phyloP scores from a whole-genome alignment of 2,113 vertebrate species.

The Vicugna pacos region DNA sequence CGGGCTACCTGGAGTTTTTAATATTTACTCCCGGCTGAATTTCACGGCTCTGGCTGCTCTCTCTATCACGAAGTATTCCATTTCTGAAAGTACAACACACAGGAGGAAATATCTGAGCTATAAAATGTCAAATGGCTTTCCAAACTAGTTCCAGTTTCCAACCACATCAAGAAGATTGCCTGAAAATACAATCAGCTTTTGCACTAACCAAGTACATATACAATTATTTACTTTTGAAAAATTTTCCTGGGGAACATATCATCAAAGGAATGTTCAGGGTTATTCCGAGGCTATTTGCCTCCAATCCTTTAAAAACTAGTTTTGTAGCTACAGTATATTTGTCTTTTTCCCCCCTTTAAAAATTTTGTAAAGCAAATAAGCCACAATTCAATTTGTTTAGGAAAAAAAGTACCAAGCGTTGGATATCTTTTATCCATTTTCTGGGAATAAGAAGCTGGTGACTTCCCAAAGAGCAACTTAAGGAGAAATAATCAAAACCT shows the following conservation, averaged over 20 bases:
- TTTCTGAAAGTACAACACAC: conserved; percentile 82
- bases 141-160: conserved; percentile 85
- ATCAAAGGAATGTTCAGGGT: conserved; percentile 76
- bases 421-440: conserved; percentile 68
- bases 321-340: conserved; percentile 76
- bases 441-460: conserved; percentile 70
- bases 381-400: conserved; percentile 73
- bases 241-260: conserved; percentile 68
- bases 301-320: conserved; percentile 69
- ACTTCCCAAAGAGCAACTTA: conserved; percentile 21
- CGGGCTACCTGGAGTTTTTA: conserved; percentile 82
- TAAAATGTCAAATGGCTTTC: conserved; percentile 87
- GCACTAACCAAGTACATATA: conserved; percentile 82
- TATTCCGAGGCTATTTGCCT: conserved; percentile 59
- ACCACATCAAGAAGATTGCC: conserved; percentile 88
- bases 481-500: conserved; percentile 76
- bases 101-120: conserved; percentile 87
- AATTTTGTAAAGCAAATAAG: conserved; percentile 73
- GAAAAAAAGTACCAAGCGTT: neutral
- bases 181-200: conserved; percentile 87
- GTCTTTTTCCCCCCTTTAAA: conserved; percentile 31
- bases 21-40: conserved; percentile 80
- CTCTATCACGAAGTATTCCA: conserved; percentile 81
- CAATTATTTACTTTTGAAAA: conserved; percentile 79
- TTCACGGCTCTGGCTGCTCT: conserved; percentile 81